Evolutionary conservation across 2,797 vertebrate genomes (phyloP).

Genomic region (Rhinatrema bivittatum): DNA sequence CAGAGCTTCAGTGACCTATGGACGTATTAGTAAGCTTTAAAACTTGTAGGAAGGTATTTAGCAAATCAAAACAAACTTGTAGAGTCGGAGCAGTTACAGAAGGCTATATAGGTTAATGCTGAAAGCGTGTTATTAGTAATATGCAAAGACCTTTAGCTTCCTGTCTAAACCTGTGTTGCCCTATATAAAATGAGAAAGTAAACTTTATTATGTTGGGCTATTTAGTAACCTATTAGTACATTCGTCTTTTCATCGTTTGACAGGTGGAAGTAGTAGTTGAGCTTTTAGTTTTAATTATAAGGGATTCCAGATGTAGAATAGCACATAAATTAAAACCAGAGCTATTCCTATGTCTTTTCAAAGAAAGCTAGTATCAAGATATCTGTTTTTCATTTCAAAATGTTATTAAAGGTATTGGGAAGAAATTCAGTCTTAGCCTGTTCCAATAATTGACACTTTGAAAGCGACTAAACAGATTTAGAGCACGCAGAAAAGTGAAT

Average conservation of each 20-base stretch:
- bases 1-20: too few species aligned
- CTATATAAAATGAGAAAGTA: conserved; percentile 50
- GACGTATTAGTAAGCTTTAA: too few species aligned
- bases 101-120: conserved; percentile 56
- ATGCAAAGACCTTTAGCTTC: conserved; percentile 58
- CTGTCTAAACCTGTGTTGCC: conserved; percentile 55
- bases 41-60: too few species aligned
- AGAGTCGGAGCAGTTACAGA: too few species aligned
- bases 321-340: conserved; percentile 97
- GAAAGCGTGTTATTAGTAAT: conserved; percentile 56
- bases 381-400: conserved; percentile 98
- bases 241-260: conserved; percentile 98
- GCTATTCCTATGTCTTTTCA: conserved; percentile 92
- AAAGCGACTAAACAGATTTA: conserved; percentile 97
- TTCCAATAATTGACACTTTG: conserved; percentile 98
- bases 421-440: conserved; percentile 87
- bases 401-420: conserved; percentile 97
- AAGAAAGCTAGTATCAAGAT: conserved; percentile 87
- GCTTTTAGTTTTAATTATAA: conserved; percentile 99
- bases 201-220: conserved; percentile 60
- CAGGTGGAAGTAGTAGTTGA: conserved; percentile 98
- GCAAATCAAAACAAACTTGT: too few species aligned
- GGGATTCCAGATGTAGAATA: conserved; percentile 97
- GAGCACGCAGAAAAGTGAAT: conserved; percentile 92
- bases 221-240: conserved; percentile 94